Conservation (phyloP, 2,888 invertebrate species). For the Ormyrus nitidulus region DNA sequence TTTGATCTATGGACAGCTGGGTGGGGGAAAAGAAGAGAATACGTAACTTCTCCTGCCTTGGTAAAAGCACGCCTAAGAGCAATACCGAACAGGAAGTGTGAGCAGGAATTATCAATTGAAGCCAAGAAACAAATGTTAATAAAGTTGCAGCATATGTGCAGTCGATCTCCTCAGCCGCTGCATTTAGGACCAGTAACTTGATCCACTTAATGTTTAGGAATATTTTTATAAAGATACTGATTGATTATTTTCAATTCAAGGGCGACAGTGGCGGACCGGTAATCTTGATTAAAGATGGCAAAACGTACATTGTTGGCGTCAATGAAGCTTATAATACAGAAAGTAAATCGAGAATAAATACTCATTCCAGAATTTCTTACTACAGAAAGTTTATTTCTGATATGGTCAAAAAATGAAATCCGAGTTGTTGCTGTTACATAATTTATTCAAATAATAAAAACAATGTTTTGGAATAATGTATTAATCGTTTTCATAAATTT, state of each 20-base stretch:
- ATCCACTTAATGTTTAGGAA: too few relatives aligned
- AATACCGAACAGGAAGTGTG: not conserved
- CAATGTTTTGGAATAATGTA: too few relatives aligned
- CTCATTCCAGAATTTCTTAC: not conserved
- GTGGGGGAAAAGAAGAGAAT: not conserved
- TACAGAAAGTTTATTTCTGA: not conserved
- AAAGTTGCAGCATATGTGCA: constrained; percentile 4
- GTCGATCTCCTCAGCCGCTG: not conserved
- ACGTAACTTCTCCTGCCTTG: not conserved
- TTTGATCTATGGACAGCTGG: not conserved
- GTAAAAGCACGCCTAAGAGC: not conserved
- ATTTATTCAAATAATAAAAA: too few relatives aligned
- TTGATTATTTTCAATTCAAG: constrained; percentile 1
- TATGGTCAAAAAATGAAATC: not conserved
- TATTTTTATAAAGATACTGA: not conserved
- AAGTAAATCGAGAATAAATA: not conserved
- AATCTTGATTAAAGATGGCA: not conserved
- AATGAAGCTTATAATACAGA: not conserved
- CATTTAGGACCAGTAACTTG: too few relatives aligned
- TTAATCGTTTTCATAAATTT: not conserved
- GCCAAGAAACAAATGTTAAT: not conserved
- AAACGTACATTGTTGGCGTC: not conserved
- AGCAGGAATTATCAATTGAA: not conserved
- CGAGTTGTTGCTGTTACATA: too few relatives aligned
- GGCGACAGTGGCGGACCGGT: constrained; percentile 9